Evolutionary conservation across 2,797 vertebrate genomes (phyloP), one percentile per base, ranked within the genome.

Genomic region (Halcyon leucocephala): DNA sequence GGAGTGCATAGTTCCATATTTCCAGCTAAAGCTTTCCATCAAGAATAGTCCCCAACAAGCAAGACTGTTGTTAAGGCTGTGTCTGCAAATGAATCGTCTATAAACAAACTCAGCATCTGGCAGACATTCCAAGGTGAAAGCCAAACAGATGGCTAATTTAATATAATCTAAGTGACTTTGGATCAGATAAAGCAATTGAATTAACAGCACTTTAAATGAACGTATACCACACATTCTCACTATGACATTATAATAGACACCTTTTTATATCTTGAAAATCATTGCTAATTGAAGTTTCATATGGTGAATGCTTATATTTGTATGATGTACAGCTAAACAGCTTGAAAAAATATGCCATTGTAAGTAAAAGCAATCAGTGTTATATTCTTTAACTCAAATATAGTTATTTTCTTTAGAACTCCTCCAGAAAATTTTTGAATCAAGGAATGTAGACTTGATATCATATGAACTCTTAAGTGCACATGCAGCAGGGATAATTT

Each of bases 111-210:
- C 97, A 95, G 98, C 98, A 98, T 98, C 98, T 98, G 98, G 98
- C 97, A 98, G 97, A 97, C 97, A 97, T 98, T 98, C 97, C 98
- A 98, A 98, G 98, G 98, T 98, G 98, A 98, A 98, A 97, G 89
- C 96, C 97, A 98, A 97, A 95, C 98, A 98, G 98, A 98, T 98
- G 98, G 98, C 97, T 98, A 98, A 98, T 98, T 98, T 98, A 98
- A 98, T 98, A 97, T 97, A 97, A 97, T 98, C 97, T 97, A 97
- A 98, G 97, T 97, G 97, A 98, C 97, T 98, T 98, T 98, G 98
- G 97, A 98, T 98, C 97, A 96, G 96, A 98, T 98, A 97, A 97
- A 98, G 97, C 97, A 93, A 97, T 97, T 96, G 98, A 97, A 98
- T 98, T 98, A 98, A 96, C 95, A 97, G 74, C 92, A 94, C 92